These are phyloP conservation scores for Megatriorchis doriae DNA, from an alignment of 2,113 vertebrate species.

Conservation along the genomic window DNA sequence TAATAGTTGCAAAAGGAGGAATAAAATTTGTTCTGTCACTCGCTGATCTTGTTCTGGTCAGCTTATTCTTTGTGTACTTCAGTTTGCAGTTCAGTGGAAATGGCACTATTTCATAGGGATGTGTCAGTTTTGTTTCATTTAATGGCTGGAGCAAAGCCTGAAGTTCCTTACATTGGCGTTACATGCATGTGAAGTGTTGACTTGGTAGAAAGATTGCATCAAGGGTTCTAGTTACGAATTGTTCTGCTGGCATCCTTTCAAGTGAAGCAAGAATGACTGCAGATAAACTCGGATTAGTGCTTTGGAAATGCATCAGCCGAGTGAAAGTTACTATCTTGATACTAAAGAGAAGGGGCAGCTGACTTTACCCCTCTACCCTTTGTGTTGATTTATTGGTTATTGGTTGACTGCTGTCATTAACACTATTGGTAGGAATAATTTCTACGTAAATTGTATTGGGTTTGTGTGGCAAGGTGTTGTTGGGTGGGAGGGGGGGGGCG, in stretches of 20 bases:
- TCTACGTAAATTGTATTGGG: background rate
- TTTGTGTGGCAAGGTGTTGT: no score
- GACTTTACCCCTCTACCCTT: background rate
- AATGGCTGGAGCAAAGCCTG: background rate
- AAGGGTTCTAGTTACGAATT: background rate
- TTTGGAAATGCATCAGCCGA: background rate
- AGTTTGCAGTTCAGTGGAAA: background rate
- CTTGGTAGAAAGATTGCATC: background rate
- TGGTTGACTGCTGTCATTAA: background rate
- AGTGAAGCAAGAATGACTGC: background rate
- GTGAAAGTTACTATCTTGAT: background rate
- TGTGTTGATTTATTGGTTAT: background rate
- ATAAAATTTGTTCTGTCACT: background rate
- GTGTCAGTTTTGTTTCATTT: background rate
- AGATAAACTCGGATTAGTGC: background rate
- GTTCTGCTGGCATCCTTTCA: background rate
- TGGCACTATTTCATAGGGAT: background rate
- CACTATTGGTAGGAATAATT: background rate
- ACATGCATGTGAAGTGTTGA: background rate
- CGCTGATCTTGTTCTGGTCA: background rate
- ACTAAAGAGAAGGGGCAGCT: background rate
- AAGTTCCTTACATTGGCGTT: background rate
- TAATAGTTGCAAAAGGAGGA: background rate
- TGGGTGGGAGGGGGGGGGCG: no score
- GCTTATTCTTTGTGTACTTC: background rate